phyloP scores from a whole-genome alignment of 2,888 invertebrate genomes.

The Pardosa pseudoannulata region DNA sequence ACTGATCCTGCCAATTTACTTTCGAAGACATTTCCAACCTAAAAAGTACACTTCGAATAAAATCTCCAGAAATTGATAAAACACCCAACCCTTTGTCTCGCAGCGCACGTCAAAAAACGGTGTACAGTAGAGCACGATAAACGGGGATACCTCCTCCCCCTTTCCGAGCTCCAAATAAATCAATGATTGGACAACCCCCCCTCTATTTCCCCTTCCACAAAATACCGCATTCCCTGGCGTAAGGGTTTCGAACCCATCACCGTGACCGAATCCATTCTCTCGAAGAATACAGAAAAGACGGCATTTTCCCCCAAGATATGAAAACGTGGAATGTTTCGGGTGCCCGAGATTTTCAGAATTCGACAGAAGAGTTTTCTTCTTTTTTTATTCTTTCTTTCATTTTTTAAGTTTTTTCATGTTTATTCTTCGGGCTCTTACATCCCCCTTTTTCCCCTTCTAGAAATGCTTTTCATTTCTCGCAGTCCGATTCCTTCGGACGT shows the following conservation, averaged over 20 bases:
- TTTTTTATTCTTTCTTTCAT: background rate
- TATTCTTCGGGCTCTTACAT: background rate
- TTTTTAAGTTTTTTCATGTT: no score
- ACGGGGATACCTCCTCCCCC: no score
- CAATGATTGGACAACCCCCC: background rate
- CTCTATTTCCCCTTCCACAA: no score
- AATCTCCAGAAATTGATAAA: no score
- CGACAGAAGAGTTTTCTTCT: background rate
- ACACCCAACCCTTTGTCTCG: background rate
- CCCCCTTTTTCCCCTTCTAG: background rate
- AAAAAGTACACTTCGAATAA: no score
- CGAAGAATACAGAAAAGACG: background rate
- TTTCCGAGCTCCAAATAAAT: conserved; percentile 1
- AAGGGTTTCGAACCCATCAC: background rate
- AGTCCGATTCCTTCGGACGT: background rate
- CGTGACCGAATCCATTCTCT: background rate
- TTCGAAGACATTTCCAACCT: no score
- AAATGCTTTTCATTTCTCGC: background rate
- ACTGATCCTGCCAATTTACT: no score
- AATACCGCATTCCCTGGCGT: background rate
- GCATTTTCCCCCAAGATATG: no score
- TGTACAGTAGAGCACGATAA: background rate
- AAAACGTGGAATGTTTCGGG: no score
- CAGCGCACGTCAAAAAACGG: background rate
- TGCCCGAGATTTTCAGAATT: background rate